Evolutionary conservation across 2,888 invertebrate species (phyloP).

Genomic region (Lycophotia porphyrea): DNA sequence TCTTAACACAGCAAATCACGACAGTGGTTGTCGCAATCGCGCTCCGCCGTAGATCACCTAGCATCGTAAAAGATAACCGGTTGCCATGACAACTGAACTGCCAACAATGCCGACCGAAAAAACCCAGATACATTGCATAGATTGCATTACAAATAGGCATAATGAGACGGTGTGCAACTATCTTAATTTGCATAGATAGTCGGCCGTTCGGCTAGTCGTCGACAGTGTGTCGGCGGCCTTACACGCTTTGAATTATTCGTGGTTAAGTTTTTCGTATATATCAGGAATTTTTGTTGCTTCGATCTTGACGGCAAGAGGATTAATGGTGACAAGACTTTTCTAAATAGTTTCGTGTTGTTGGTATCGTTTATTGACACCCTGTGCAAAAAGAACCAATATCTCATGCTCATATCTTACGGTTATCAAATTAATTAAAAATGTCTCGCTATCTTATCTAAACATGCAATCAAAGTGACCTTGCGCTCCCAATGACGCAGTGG

Average conservation of each 20-base stretch:
- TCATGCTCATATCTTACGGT: neutral
- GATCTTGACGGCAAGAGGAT: neutral
- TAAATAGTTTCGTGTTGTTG: neutral
- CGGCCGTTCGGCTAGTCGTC: constrained; percentile 55
- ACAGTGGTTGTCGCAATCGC: constrained; percentile 56
- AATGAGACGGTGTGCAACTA: constrained; percentile 82
- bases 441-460: neutral
- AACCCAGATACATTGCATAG: constrained; percentile 87
- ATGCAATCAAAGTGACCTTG: neutral
- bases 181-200: constrained; percentile 87
- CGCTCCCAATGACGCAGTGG: neutral
- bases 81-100: constrained; percentile 78
- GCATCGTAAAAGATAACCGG: constrained; percentile 79
- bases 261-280: constrained; percentile 3
- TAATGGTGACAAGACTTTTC: neutral
- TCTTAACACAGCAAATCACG: constrained; percentile 46
- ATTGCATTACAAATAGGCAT: constrained; percentile 88
- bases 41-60: constrained; percentile 61
- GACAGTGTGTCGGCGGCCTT: constrained; percentile 50
- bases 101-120: constrained; percentile 86
- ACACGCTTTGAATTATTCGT: constrained; percentile 50
- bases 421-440: neutral
- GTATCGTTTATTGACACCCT: neutral
- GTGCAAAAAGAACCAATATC: neutral
- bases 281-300: neutral